Evolutionary conservation across 2,113 vertebrate genomes (phyloP).

Genomic region (Trematocara stigmaticum): DNA sequence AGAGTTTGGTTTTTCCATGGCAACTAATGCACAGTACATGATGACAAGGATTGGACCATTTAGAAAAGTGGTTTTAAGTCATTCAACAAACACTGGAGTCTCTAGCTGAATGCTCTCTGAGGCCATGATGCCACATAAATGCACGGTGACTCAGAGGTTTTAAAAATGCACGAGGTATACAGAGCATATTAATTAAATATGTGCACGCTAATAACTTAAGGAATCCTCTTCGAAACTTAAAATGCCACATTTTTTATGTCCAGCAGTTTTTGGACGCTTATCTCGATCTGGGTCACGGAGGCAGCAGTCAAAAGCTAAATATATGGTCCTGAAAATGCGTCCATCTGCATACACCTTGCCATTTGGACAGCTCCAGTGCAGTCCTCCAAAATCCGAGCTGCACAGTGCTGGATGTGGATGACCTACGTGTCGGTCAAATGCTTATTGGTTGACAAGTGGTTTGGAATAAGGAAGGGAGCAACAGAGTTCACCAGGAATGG

Average conservation of each 20-base stretch:
- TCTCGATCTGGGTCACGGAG: neutral
- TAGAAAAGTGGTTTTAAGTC: neutral
- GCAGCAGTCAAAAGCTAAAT: neutral
- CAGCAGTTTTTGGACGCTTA: neutral
- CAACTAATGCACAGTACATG: neutral
- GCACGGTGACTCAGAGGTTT: neutral
- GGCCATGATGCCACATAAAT: neutral
- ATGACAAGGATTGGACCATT: neutral
- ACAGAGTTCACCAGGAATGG: neutral
- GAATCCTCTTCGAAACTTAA: neutral
- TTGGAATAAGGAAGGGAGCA: neutral
- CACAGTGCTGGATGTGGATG: neutral
- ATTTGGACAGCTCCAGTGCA: neutral
- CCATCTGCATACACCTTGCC: accelerated
- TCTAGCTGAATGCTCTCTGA: neutral
- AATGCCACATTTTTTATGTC: neutral
- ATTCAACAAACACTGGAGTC: neutral
- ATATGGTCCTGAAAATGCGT: neutral
- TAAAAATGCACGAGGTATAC: neutral
- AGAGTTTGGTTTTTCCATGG: neutral
- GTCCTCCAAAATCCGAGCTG: neutral
- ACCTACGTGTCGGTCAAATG: neutral
- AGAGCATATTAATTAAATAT: neutral
- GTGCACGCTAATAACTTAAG: neutral
- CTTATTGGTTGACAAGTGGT: neutral